Evolutionary conservation across 2,888 invertebrate genomes (phyloP).

Genomic region (Erynnis tages): DNA sequence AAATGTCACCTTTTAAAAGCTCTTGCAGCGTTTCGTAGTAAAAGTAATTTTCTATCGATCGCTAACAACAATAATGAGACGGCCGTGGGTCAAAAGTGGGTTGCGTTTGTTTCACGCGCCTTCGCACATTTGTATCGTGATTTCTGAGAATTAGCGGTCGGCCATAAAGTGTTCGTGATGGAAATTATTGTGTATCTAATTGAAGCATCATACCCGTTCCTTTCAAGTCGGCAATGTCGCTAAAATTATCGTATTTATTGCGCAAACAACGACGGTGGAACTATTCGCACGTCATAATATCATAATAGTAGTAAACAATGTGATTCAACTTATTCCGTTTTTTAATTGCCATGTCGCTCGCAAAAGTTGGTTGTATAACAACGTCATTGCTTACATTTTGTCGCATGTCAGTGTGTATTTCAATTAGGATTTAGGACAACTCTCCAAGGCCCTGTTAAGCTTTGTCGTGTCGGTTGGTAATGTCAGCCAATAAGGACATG

Average conservation of each 20-base stretch:
- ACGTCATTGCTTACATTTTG: too few relatives aligned
- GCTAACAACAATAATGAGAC: slow-evolving; percentile 4
- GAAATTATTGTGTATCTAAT: slow-evolving; percentile 70
- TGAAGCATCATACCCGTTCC: slow-evolving; percentile 58
- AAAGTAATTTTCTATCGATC: slow-evolving; percentile 3
- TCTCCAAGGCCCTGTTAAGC: too few relatives aligned
- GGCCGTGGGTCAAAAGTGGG: slow-evolving; percentile 9
- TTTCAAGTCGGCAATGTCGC: slow-evolving; percentile 19
- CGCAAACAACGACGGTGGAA: slow-evolving; percentile 29
- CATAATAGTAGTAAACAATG: slow-evolving; percentile 1
- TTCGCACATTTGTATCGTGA: slow-evolving; percentile 54
- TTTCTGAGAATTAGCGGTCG: slow-evolving; percentile 60
- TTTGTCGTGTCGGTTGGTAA: too few relatives aligned
- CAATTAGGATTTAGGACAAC: too few relatives aligned
- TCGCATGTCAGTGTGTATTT: too few relatives aligned
- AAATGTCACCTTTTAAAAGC: too few relatives aligned
- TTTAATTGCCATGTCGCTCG: too few relatives aligned
- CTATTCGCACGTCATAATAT: slow-evolving; percentile 25
- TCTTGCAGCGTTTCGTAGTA: too few relatives aligned
- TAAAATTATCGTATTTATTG: slow-evolving; percentile 27
- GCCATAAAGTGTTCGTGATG: slow-evolving; percentile 55
- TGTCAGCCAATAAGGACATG: too few relatives aligned
- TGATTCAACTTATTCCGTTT: background rate
- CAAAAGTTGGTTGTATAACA: too few relatives aligned
- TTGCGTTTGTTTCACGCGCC: slow-evolving; percentile 16